Conservation (phyloP, 2,113 vertebrate species). For the Halichoeres trimaculatus region DNA sequence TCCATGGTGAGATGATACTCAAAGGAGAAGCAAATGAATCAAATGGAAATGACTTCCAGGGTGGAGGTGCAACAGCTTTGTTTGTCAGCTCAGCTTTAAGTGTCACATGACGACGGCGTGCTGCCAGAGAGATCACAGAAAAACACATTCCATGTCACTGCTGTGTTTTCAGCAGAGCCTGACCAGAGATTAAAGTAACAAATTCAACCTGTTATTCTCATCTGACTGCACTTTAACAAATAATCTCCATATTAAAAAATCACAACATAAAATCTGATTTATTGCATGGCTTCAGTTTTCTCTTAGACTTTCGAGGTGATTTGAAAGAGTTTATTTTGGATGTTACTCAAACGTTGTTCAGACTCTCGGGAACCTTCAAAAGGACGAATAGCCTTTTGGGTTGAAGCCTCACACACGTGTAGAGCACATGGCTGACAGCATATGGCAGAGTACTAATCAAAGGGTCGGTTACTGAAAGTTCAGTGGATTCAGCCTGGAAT, state of each 20-base stretch:
- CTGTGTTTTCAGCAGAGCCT: not conserved
- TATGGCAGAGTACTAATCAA: conserved; percentile 11
- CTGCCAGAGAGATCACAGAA: not conserved
- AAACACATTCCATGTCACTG: not conserved
- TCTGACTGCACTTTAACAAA: not conserved
- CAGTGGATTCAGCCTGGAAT: conserved; percentile 8
- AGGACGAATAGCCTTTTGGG: not conserved
- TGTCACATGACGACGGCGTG: not conserved
- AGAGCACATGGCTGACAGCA: conserved; percentile 37
- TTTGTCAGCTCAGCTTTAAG: not conserved
- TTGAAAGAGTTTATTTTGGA: not conserved
- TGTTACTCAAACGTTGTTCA: not conserved
- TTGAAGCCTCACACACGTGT: conserved; percentile 15
- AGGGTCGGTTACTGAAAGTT: conserved; percentile 22
- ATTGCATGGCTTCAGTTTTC: not conserved
- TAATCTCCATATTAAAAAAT: not conserved
- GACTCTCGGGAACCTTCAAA: not conserved
- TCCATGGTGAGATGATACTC: not conserved
- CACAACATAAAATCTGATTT: not conserved
- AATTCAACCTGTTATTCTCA: not conserved
- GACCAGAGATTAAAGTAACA: not conserved
- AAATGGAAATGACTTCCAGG: not conserved
- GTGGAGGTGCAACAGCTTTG: too few relatives aligned
- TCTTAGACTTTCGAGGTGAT: too few relatives aligned
- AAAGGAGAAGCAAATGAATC: conserved; percentile 8